These are phyloP conservation scores for Menura novaehollandiae DNA, from an alignment of 2,113 vertebrate genomes.

Conservation along the genomic window DNA sequence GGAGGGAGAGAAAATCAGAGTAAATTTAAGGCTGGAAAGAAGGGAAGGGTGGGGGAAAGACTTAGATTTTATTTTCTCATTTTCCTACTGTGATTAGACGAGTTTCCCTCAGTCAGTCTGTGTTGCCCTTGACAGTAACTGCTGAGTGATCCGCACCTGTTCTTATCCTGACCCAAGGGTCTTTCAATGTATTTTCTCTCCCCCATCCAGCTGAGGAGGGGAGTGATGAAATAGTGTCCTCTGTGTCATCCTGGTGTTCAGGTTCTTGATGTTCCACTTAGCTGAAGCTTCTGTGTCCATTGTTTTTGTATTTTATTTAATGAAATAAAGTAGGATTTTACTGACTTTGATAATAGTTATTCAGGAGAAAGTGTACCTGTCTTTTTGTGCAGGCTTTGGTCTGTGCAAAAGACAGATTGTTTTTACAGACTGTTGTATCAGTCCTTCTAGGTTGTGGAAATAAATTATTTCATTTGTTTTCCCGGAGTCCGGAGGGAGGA, in stretches of 20 bases:
- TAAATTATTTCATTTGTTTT: neutral
- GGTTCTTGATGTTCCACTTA: neutral
- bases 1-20: neutral
- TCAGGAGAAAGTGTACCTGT: neutral
- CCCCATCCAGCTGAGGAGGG: neutral
- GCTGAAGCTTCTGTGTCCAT: neutral
- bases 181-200: neutral
- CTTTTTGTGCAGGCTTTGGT: neutral
- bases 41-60: neutral
- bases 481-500: neutral
- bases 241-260: neutral
- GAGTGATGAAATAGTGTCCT: neutral
- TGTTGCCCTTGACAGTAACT: neutral
- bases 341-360: neutral
- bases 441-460: neutral
- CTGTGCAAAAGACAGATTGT: neutral
- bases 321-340: neutral
- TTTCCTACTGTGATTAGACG: neutral
- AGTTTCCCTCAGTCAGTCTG: neutral
- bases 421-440: neutral
- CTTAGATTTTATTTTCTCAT: neutral
- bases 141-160: neutral
- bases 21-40: neutral
- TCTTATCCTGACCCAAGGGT: rapidly evolving
- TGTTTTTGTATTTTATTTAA: neutral